Percentiles rank a stretch among this genome's conserved stretches.
Evolutionary conservation across 2,888 invertebrate genomes (phyloP).

Genomic region (Halocaridina rubra): DNA sequence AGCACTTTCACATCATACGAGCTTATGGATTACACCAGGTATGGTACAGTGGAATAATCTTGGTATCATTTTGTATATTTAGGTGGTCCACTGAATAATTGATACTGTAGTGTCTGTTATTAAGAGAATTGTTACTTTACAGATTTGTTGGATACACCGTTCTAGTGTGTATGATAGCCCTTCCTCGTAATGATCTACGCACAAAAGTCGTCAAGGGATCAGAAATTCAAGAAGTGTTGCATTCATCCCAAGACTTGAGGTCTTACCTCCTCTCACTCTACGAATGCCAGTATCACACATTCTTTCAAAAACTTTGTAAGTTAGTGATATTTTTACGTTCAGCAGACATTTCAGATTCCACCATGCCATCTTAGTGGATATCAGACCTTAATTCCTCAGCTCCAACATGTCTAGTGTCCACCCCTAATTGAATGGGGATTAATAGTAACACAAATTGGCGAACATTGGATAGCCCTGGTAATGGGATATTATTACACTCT

Average conservation of each 20-base stretch:
- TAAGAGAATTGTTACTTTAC: neutral
- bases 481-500: too few species aligned
- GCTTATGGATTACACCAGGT: slow-evolving; percentile 92
- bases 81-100: too few species aligned
- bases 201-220: slow-evolving; percentile 84
- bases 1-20: slow-evolving; percentile 99
- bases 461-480: too few species aligned
- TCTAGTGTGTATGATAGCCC: slow-evolving; percentile 83
- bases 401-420: too few species aligned
- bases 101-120: too few species aligned
- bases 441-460: too few species aligned
- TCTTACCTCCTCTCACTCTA: slow-evolving; percentile 85
- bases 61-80: neutral
- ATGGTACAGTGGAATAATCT: neutral
- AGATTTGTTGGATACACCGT: slow-evolving; percentile 78
- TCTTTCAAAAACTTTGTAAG: slow-evolving; percentile 79
- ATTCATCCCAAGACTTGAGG: slow-evolving; percentile 77
- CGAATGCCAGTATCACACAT: slow-evolving; percentile 93
- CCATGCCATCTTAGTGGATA: too few species aligned
- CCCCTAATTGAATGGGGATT: too few species aligned
- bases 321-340: too few species aligned
- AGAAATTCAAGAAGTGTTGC: slow-evolving; percentile 85
- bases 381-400: too few species aligned
- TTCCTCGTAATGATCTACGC: slow-evolving; percentile 82
- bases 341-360: too few species aligned